Evolutionary conservation across 1,140 invertebrate species (phyloP).

Genomic region (Rhizoglyphus robini): DNA sequence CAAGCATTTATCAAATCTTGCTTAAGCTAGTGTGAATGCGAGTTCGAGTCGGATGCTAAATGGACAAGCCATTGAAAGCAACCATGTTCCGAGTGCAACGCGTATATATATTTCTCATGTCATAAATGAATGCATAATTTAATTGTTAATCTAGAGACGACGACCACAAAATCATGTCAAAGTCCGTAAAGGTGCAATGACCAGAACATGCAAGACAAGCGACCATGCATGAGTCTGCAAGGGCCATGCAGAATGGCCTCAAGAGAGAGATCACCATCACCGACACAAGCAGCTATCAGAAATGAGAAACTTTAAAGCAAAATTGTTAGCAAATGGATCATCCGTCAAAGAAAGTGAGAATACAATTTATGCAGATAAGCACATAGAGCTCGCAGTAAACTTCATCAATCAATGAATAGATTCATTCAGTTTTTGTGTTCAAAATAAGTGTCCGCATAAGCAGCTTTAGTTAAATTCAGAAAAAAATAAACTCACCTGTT

Average conservation of each 20-base stretch:
- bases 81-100: too few species aligned
- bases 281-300: background rate
- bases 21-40: too few species aligned
- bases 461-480: background rate
- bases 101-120: background rate
- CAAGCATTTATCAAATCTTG: too few species aligned
- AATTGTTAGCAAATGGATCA: background rate
- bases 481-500: background rate
- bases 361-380: background rate
- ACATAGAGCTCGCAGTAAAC: background rate
- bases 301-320: background rate
- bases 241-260: background rate
- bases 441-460: background rate
- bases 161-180: background rate
- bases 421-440: too few species aligned
- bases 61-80: too few species aligned
- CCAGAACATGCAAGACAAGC: background rate
- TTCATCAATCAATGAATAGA: constrained; percentile 1
- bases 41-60: too few species aligned
- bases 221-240: too few species aligned
- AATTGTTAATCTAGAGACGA: constrained; percentile 6
- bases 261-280: background rate
- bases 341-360: background rate
- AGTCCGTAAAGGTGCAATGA: background rate
- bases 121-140: constrained; percentile 15